Evolutionary conservation across 2,113 vertebrate species (phyloP), one percentile per base, ranked within the genome.

Genomic region (Gymnorhina tibicen): DNA sequence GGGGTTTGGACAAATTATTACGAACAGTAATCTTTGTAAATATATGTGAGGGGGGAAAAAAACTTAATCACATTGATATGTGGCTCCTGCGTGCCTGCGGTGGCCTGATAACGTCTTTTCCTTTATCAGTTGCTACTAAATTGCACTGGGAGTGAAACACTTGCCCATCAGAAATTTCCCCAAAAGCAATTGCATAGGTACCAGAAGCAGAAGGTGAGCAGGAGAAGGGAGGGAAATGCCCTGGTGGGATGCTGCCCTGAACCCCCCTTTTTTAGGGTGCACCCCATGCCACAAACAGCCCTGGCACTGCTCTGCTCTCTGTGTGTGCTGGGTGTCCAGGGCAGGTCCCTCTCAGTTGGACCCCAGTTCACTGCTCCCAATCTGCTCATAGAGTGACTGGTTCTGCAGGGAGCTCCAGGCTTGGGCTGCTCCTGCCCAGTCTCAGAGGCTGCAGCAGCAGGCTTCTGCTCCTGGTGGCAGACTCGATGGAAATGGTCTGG

Each of bases 281-380:
- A 0, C 11, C 39, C 41, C 35, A 1, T 67, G 37, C 17, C 13
- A 1, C 41, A 22, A 42, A 37, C 8, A 41, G 52, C 37, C 28
- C 37, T 26, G 63, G 52, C 77, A 68, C 52, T 32, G 55, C 42
- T n/a, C 22, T 41, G 63, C 58, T 67, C 6, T 3, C 10, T 14
- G 17, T 16, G 6, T 16, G 7, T 7, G 22, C 19, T 26, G 35
- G 14, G 12, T 87, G 37, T 7, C 37, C 5, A 7, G 33, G 30
- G 27, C 0, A 0, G 4, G 39, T 30, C 27, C 56, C 27, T 47
- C 18, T 2, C 1, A 7, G 11, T 13, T 3, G 26, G 35, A 41
- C 39, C 9, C 21, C 16, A 2, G 52, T 46, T 47, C 1, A 0
- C 39, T 15, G 22, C n/a, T 60, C 16, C 2, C 53, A 16, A 13